phyloP scores from a whole-genome alignment of 2,113 vertebrate species.

The Cololabis saira region DNA sequence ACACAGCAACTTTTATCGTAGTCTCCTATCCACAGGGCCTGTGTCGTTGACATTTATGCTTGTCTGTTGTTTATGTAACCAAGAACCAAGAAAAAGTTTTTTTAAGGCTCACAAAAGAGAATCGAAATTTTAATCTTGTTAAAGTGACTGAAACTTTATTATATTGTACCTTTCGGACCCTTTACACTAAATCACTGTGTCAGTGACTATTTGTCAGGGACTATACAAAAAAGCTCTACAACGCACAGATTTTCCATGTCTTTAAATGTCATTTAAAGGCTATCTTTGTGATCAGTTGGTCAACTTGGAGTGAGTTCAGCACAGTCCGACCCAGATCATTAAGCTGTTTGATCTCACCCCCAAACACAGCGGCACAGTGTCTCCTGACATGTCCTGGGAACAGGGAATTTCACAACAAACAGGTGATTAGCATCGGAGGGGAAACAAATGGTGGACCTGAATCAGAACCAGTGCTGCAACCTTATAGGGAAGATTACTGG shows the following conservation, averaged over 20 bases:
- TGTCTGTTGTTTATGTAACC: no score
- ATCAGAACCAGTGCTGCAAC: constrained; percentile 63
- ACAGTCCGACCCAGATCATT: constrained; percentile 38
- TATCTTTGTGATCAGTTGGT: constrained; percentile 58
- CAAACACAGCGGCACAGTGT: constrained; percentile 57
- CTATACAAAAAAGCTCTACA: neutral
- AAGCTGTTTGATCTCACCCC: constrained; percentile 58
- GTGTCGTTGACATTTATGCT: no score
- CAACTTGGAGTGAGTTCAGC: constrained; percentile 10
- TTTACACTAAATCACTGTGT: no score
- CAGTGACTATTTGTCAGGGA: neutral
- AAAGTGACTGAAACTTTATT: constrained; percentile 8
- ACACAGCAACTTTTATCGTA: no score
- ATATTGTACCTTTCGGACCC: no score
- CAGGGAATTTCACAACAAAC: constrained; percentile 76
- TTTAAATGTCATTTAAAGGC: constrained; percentile 12
- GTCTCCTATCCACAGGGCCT: no score
- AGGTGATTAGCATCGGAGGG: constrained; percentile 80
- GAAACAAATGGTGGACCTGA: constrained; percentile 77
- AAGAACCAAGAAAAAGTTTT: no score
- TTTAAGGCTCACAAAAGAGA: no score
- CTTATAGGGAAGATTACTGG: constrained; percentile 77
- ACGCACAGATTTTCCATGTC: neutral
- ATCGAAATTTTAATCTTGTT: no score
- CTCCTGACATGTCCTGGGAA: constrained; percentile 66